Evolutionary conservation across 2,888 invertebrate genomes (phyloP), one percentile per base, ranked within the genome.

Genomic region (Ophion ventricosus): DNA sequence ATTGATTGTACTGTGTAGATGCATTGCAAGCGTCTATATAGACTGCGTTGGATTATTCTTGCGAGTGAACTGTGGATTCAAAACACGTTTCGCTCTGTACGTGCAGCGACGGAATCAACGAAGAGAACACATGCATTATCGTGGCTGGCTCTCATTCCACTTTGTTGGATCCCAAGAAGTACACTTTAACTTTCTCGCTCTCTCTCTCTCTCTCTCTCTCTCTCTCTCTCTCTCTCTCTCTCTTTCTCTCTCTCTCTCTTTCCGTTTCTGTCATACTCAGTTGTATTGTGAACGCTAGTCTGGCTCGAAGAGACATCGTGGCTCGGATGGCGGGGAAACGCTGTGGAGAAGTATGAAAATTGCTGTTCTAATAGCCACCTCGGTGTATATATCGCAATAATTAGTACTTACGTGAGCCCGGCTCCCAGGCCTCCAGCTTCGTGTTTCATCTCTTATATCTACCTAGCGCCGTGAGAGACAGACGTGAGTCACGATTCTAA

Each of bases 401-500:
- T 86, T 86, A 86, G 86, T 83, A 85, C 72, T 82, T 86, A 85
- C 83, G 85, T 85, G 80, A 81, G 74, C 56, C 69, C 64, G 35
- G 66, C 17, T n/a, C 25, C 77, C 66, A 74, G 56, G 57, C 56
- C 59, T 67, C 70, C 72, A 77, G 72, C 66, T 69, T 67, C 66
- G 66, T 43, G 10, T 43, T 73, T 66, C 29, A n/a, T 35, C 67
- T 35, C 25, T 49, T 59, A 43, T 14, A 40, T 25, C 10, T 61
- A 20, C 66, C 40, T 49, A 59, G 40, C 66, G 61, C 61, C 76
- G 80, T 70, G 83, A 83, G 75, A 84, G 74, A 84, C 49, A 86
- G 80, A 84, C 86, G 75, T 76, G 82, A 86, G 86, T 86, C 86
- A 86, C 86, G 86, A 86, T 86, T 86, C 59, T 82, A 86, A 86